Percentiles rank a stretch among this genome's conserved stretches.
Conservation (phyloP, 2,888 invertebrate genomes). For the Machimus rusticus region DNA sequence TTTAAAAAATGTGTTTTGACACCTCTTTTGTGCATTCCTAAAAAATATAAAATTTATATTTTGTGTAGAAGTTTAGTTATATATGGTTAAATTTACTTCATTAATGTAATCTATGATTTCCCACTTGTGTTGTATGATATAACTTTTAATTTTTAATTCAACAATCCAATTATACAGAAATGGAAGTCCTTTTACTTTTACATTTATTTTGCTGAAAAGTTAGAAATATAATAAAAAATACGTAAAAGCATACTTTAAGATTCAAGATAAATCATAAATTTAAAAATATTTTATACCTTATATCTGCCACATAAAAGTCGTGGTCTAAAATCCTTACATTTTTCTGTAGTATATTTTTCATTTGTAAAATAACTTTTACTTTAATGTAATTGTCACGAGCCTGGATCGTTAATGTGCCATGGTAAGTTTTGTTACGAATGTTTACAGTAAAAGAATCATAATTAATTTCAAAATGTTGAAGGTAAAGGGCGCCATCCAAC, state of each 20-base stretch:
- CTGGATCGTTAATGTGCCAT: neutral
- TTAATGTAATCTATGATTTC: neutral
- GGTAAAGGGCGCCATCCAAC: neutral
- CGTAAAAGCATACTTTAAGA: too few relatives aligned
- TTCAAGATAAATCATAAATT: too few relatives aligned
- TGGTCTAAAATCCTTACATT: neutral
- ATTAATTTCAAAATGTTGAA: neutral
- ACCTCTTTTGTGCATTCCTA: neutral
- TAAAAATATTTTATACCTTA: neutral
- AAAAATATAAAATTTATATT: neutral
- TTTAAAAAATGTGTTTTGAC: neutral
- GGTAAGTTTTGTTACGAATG: neutral
- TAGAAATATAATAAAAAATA: too few relatives aligned
- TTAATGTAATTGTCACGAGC: neutral
- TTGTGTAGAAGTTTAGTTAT: neutral
- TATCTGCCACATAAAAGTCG: neutral
- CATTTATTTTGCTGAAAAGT: neutral
- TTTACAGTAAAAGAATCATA: neutral
- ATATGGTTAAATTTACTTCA: neutral
- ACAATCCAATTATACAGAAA: neutral
- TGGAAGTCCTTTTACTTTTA: neutral
- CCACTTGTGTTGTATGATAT: neutral
- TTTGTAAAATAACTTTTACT: neutral
- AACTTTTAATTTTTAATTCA: neutral
- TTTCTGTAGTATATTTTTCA: neutral